Percentiles rank a stretch among this genome's conserved stretches.
phyloP scores from a whole-genome alignment of 1,140 invertebrate genomes.

The Cydia splendana region DNA sequence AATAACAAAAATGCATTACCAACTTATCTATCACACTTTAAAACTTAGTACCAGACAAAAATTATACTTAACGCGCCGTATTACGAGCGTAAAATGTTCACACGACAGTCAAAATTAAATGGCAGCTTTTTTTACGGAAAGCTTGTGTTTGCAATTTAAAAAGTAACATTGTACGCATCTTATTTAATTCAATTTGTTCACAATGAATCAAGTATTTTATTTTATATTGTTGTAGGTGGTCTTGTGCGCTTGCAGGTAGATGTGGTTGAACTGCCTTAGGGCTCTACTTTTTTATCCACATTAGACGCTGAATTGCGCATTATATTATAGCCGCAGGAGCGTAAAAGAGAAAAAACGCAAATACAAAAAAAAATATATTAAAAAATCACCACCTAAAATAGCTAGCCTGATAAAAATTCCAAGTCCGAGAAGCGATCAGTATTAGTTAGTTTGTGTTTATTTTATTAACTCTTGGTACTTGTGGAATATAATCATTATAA shows the following conservation, averaged over 20 bases:
- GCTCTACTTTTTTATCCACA: constrained; percentile 10
- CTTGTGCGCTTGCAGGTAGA: constrained; percentile 49
- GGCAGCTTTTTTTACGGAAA: constrained; percentile 42
- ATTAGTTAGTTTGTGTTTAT: too few species aligned
- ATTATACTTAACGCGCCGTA: background rate
- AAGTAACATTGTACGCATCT: constrained; percentile 44
- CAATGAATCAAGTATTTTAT: constrained; percentile 59
- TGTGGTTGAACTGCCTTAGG: background rate
- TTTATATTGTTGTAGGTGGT: constrained; percentile 56
- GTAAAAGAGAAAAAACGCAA: background rate
- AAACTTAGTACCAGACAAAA: constrained; percentile 36
- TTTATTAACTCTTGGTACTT: too few species aligned
- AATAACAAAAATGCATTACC: constrained; percentile 56
- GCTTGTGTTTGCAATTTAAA: constrained; percentile 42
- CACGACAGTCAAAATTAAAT: constrained; percentile 39
- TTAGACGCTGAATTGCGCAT: background rate
- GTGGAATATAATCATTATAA: too few species aligned
- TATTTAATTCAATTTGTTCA: constrained; percentile 73
- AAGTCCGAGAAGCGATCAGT: too few species aligned
- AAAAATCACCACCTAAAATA: background rate
- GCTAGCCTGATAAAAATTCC: background rate
- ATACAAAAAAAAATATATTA: background rate
- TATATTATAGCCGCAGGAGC: background rate
- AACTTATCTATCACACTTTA: constrained; percentile 21
- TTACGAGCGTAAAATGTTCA: constrained; percentile 17